Conservation (phyloP, 2,888 invertebrate species). For the Strigamia crassipes region DNA sequence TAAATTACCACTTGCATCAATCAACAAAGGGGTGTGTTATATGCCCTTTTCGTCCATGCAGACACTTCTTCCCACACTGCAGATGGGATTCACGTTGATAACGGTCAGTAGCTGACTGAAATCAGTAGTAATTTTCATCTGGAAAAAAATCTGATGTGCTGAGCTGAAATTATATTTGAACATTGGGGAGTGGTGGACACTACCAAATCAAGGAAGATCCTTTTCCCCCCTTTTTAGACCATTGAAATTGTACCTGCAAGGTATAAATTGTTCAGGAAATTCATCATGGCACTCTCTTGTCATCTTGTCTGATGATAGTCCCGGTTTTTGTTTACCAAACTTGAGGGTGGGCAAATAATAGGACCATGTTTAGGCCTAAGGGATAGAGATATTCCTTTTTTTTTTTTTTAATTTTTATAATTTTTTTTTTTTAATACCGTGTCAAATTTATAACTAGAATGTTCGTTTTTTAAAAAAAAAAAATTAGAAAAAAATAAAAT, state of each 20-base stretch:
- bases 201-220: slow-evolving; percentile 18
- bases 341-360: slow-evolving; percentile 20
- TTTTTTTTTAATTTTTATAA: background rate
- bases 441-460: slow-evolving; percentile 14
- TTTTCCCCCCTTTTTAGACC: slow-evolving; percentile 15
- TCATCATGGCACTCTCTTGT: slow-evolving; percentile 26
- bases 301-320: slow-evolving; percentile 7
- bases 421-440: background rate
- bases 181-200: slow-evolving; percentile 1
- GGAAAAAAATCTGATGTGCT: background rate
- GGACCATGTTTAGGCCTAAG: background rate
- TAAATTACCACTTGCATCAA: slow-evolving; percentile 30
- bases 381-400: background rate
- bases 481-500: too few relatives aligned
- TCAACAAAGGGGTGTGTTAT: slow-evolving; percentile 10
- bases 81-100: background rate
- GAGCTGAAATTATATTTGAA: background rate
- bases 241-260: slow-evolving; percentile 21
- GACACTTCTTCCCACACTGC: background rate
- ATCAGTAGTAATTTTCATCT: slow-evolving; percentile 21
- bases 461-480: too few relatives aligned
- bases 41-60: background rate
- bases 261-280: slow-evolving; percentile 6
- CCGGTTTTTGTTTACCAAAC: background rate
- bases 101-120: slow-evolving; percentile 17